Evolutionary conservation across 2,888 invertebrate genomes (phyloP), one percentile per base, ranked within the genome.

Genomic region (Fragum sueziense): DNA sequence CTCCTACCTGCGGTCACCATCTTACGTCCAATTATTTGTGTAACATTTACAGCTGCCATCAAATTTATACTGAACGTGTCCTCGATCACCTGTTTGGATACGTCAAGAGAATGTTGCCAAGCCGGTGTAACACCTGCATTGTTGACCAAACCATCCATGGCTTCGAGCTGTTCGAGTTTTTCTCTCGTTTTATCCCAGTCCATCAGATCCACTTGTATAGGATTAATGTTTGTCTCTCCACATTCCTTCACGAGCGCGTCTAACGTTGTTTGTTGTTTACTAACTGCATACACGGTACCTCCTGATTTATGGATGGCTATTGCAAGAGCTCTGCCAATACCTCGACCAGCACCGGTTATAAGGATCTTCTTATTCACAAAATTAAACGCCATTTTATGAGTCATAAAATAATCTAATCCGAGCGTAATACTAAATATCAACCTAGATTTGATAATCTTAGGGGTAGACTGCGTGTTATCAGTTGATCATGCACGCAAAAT

Each of bases 261-360:
- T 87, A 97, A 94, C 88, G 96, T 94, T 34, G 95, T 94, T 86
- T 95, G 93, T 6, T 95, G 96, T 89, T 95, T 95, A 0, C 96
- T 96, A 29, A 97, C 91, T 0, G 97, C 97, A 65, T 97, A 95
- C 34, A 97, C 96, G 84, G 95, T 95, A 1, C 96, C 97, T 22
- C 96, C 96, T 84, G 94, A 95, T 89, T 95, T 94, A 82, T 95
- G 95, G 82, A 97, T 91, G 86, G 95, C 95, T 82, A 95, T 94
- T 2, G 95, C 96, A 65, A 97, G 94, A 17, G 95, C 96, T 89
- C 96, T 94, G 0, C 97, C 97, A 85, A 97, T 94, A 96, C 97
- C 97, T 95, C 95, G 95, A 33, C 97, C 97, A 69, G 97, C 97
- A 76, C 97, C 97, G 76, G 97, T 97, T 1, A 98, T 97, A 70